A percentile compares a stretch with the other conserved stretches of the same genome.
These are phyloP conservation scores for Scortum barcoo DNA, from an alignment of 2,113 vertebrate species.

Conservation along the genomic window DNA sequence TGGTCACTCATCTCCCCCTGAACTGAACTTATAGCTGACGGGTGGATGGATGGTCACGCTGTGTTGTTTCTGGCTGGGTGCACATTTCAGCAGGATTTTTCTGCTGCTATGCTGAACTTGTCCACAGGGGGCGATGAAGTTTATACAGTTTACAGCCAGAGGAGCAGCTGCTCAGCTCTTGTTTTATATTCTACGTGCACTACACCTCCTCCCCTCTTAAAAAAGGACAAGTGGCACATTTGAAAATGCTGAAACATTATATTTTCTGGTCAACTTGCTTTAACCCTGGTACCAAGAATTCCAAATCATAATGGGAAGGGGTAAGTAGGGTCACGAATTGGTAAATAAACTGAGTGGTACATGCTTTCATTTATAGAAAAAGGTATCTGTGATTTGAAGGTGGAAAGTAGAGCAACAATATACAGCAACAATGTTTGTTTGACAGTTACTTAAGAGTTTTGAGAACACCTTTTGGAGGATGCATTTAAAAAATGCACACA, in stretches of 20 bases:
- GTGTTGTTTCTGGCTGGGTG: constrained; percentile 8
- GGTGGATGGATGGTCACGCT: neutral
- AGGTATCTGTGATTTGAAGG: neutral
- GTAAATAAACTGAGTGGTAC: neutral
- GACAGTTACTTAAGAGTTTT: neutral
- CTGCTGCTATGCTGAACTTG: constrained; percentile 29
- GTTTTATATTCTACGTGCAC: neutral
- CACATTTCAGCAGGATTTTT: neutral
- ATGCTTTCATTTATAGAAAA: neutral
- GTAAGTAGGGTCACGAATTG: neutral
- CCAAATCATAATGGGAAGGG: neutral
- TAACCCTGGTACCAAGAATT: neutral
- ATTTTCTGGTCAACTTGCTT: neutral
- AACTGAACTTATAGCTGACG: neutral
- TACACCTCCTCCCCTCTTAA: neutral
- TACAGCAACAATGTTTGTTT: too few relatives aligned
- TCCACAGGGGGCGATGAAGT: constrained; percentile 32
- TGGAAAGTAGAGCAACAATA: neutral
- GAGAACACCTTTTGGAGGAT: neutral
- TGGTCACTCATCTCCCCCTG: neutral
- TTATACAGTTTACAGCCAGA: neutral
- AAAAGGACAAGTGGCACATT: constrained; percentile 20
- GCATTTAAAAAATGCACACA: neutral
- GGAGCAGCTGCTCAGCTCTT: constrained; percentile 6
- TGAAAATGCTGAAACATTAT: neutral